phyloP scores from a whole-genome alignment of 64 coral and sea anemone species.

The Porites australiensis region DNA sequence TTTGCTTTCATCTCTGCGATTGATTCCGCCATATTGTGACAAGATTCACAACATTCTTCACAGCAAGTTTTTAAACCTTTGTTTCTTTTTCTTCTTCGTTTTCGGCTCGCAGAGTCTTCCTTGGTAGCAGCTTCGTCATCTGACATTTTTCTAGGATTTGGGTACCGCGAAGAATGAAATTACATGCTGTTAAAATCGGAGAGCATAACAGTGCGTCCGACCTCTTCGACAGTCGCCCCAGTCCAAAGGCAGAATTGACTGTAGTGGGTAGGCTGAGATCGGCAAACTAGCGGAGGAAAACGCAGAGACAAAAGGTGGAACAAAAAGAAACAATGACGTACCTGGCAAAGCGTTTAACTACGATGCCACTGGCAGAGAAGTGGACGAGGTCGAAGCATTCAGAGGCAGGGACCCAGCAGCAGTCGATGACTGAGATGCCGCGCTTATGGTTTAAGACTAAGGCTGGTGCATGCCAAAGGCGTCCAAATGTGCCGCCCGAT shows the following conservation, averaged over 20 bases:
- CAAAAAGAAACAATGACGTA: neutral
- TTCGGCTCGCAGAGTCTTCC: conserved; percentile 1
- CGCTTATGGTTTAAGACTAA: neutral
- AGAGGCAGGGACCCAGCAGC: neutral
- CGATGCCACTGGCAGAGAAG: neutral
- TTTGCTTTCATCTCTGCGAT: no score
- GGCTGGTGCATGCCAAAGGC: neutral
- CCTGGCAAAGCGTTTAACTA: neutral
- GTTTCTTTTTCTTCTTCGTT: conserved; percentile 23
- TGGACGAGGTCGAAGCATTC: neutral
- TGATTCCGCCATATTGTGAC: no score
- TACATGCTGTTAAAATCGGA: neutral
- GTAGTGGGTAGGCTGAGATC: neutral
- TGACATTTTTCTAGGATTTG: neutral
- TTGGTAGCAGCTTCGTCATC: neutral
- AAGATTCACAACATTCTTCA: no score
- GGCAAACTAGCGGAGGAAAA: neutral
- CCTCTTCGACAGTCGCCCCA: neutral
- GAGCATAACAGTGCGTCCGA: neutral
- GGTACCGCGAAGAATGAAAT: neutral
- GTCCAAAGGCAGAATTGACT: neutral
- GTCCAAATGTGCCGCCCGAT: neutral
- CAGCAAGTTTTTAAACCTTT: no score
- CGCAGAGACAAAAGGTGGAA: neutral
- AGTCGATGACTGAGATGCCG: neutral